A percentile compares a stretch with the other conserved stretches of the same genome.
These are phyloP conservation scores for Paguma larvata DNA, from an alignment of 2,797 vertebrate genomes.

Conservation along the genomic window DNA sequence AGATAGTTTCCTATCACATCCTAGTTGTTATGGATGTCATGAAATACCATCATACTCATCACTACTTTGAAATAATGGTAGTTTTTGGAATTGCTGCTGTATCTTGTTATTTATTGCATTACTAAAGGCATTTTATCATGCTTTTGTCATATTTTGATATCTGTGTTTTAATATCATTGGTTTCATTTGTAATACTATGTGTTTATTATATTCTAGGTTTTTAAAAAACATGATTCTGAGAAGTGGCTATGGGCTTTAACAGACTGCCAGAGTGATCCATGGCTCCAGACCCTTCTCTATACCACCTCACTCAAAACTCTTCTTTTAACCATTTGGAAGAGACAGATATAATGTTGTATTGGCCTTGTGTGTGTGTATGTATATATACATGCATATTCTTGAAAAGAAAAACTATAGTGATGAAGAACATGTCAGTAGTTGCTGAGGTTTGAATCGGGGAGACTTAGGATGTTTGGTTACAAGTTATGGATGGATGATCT, in stretches of 20 bases:
- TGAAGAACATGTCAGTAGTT: too few species aligned
- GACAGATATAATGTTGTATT: background rate
- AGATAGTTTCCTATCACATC: background rate
- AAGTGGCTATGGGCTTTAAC: background rate
- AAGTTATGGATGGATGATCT: background rate
- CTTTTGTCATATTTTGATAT: constrained; percentile 13
- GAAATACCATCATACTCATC: background rate
- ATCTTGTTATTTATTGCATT: background rate
- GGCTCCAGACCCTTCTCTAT: background rate
- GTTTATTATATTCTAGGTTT: background rate
- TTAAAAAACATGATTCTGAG: background rate
- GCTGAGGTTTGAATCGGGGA: too few species aligned
- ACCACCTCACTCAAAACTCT: background rate
- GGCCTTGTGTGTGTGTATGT: background rate
- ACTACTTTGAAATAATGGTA: background rate
- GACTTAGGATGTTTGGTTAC: background rate
- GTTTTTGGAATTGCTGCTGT: background rate
- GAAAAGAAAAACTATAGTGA: too few species aligned
- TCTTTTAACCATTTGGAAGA: constrained; percentile 18
- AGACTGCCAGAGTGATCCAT: background rate
- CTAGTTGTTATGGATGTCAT: background rate
- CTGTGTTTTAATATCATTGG: background rate
- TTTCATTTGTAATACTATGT: constrained; percentile 22
- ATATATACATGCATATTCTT: background rate
- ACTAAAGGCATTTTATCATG: background rate